phyloP scores from a whole-genome alignment of 2,797 vertebrate species.

The Serranus cabrilla region DNA sequence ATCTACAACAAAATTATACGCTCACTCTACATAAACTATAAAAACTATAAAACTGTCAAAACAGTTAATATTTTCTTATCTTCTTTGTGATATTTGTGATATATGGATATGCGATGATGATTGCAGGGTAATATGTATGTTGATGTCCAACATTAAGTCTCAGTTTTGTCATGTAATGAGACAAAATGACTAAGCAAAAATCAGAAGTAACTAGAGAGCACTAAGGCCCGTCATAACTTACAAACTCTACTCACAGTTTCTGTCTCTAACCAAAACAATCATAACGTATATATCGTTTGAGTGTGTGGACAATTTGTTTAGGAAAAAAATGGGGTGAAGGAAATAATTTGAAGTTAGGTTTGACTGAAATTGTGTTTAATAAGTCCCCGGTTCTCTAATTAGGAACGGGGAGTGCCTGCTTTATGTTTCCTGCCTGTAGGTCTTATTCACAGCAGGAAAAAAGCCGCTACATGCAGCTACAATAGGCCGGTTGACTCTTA shows the following conservation, averaged over 20 bases:
- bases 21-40: too few species aligned
- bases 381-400: constrained; percentile 79
- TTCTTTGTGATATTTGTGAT: too few species aligned
- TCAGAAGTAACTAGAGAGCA: too few species aligned
- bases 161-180: too few species aligned
- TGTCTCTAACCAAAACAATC: neutral
- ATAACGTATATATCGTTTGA: constrained; percentile 1
- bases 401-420: constrained; percentile 60
- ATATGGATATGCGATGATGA: too few species aligned
- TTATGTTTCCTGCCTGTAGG: constrained; percentile 72
- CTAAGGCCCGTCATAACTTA: too few species aligned
- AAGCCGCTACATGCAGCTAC: constrained; percentile 63
- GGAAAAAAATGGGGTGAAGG: constrained; percentile 70
- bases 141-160: too few species aligned
- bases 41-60: too few species aligned
- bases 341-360: constrained; percentile 75
- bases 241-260: neutral
- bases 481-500: constrained; percentile 72
- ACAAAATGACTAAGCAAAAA: too few species aligned
- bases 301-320: constrained; percentile 58
- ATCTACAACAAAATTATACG: too few species aligned
- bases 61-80: too few species aligned
- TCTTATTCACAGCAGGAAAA: constrained; percentile 73
- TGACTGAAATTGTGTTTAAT: constrained; percentile 80
- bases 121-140: too few species aligned